phyloP scores from a whole-genome alignment of 2,888 invertebrate species.

The Ligdia adustata region DNA sequence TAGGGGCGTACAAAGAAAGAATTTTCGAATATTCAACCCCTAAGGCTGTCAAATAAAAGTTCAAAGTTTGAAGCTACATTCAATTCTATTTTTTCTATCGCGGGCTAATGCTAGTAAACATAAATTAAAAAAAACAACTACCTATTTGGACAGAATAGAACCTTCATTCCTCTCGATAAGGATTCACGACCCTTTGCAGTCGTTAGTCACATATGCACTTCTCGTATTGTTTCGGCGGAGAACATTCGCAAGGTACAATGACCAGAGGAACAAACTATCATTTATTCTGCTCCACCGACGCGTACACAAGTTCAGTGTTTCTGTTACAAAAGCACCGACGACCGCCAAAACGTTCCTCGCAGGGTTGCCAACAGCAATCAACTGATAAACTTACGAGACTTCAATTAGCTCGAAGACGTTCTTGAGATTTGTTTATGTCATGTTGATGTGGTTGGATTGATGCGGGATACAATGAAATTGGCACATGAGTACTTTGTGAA shows the following conservation, averaged over 20 bases:
- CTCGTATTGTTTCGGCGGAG: slow-evolving; percentile 24
- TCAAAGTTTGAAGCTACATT: too few species aligned
- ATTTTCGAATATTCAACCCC: too few species aligned
- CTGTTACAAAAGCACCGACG: slow-evolving; percentile 37
- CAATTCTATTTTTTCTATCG: too few species aligned
- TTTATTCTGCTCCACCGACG: slow-evolving; percentile 5
- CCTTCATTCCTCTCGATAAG: too few species aligned
- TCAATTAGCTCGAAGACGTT: slow-evolving; percentile 14
- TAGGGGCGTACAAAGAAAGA: too few species aligned
- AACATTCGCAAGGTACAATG: too few species aligned
- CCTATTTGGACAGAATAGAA: too few species aligned
- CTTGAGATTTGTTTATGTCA: slow-evolving; percentile 25
- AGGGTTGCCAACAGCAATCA: slow-evolving; percentile 52
- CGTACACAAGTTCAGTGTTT: slow-evolving; percentile 37
- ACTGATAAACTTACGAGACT: slow-evolving; percentile 40
- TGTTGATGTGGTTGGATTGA: slow-evolving; percentile 22
- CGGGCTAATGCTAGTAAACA: too few species aligned
- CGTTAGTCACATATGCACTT: slow-evolving; percentile 3
- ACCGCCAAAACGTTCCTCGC: slow-evolving; percentile 42
- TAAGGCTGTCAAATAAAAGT: too few species aligned
- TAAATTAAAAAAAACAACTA: too few species aligned
- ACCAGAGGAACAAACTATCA: slow-evolving; percentile 11
- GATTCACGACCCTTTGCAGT: neutral
- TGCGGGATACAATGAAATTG: slow-evolving; percentile 14
- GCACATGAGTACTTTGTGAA: slow-evolving; percentile 1